Percentiles rank a stretch among this genome's conserved stretches.
phyloP scores from a whole-genome alignment of 2,797 vertebrate genomes.

The Kryptolebias ocellatus region DNA sequence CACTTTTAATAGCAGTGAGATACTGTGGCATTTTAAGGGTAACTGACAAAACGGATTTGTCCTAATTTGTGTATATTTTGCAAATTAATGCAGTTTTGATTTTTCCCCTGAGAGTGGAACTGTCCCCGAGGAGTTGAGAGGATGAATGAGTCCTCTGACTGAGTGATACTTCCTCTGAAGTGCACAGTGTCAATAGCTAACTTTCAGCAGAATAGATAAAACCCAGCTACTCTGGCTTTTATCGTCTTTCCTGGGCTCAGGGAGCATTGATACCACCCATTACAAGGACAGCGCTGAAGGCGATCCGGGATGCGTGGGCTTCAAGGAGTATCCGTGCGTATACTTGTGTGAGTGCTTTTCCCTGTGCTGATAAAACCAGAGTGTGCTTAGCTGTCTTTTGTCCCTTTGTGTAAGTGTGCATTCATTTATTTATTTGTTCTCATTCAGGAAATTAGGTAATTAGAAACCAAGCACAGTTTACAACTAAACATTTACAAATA shows the following conservation, averaged over 20 bases:
- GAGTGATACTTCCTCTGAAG: constrained; percentile 87
- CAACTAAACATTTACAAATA: constrained; percentile 82
- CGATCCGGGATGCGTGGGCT: constrained; percentile 74
- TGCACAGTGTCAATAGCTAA: constrained; percentile 84
- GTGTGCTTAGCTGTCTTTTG: constrained; percentile 53
- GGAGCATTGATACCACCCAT: constrained; percentile 79
- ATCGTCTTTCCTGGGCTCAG: constrained; percentile 71
- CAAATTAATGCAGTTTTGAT: constrained; percentile 13
- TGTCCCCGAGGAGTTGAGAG: constrained; percentile 66
- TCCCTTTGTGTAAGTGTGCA: constrained; percentile 70
- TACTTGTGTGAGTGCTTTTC: constrained; percentile 30
- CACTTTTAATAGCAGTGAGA: too few relatives aligned
- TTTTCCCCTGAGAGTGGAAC: constrained; percentile 17
- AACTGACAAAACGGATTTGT: too few relatives aligned
- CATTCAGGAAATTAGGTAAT: constrained; percentile 83
- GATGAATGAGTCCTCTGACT: constrained; percentile 69
- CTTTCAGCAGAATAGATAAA: constrained; percentile 86
- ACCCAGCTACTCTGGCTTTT: constrained; percentile 76
- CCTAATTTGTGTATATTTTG: too few relatives aligned
- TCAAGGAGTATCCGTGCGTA: constrained; percentile 56
- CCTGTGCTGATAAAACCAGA: constrained; percentile 39
- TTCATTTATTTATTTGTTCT: constrained; percentile 82
- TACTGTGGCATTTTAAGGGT: too few relatives aligned
- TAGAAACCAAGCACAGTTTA: constrained; percentile 76
- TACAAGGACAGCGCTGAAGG: constrained; percentile 81